Evolutionary conservation across 2,797 vertebrate species (phyloP), one percentile per base, ranked within the genome.

Genomic region (Trachurus trachurus): DNA sequence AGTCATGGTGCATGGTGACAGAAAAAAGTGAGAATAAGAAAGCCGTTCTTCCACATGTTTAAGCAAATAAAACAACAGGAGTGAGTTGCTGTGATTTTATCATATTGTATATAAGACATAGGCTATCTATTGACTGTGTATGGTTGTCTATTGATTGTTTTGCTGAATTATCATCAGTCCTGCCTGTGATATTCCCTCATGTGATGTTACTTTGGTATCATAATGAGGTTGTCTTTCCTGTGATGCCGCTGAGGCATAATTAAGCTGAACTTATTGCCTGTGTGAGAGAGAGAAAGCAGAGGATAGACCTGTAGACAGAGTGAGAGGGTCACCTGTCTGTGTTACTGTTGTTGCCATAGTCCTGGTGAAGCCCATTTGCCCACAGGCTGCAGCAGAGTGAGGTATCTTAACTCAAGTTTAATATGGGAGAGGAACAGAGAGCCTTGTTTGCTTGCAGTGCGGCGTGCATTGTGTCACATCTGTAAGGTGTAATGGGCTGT

Each of bases 311-410:
- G n/a, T n/a, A 68, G 52, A 26, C 17, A 22, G 68, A 74, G 49
- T 7, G 37, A 60, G 60, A n/a, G 53, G 64, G 70, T 83, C 84
- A 86, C 81, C 82, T 85, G 86, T 73, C 66, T 74, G 71, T 63
- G 74, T 78, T 72, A 16, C 29, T 22, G 57, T 66, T 45, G 65
- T 72, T 72, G 49, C 75, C 49, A 65, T 52, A 29, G 70, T 58
- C 73, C 52, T 61, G 60, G 45, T 81, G 64, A 63, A 81, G 86
- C 83, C 82, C 63, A 57, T 44, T 71, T 57, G 26, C 61, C 58
- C 67, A 52, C 44, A 71, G 74, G 71, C 86, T 85, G 81, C 83
- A 87, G 76, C 76, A 72, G 58, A 45, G 45, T 31, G 74, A 79
- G 70, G 44, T 84, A 82, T 84, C 54, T 78, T 80, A 74, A 81